phyloP scores from a whole-genome alignment of 1,140 invertebrate genomes.

The Campoletis sonorensis region DNA sequence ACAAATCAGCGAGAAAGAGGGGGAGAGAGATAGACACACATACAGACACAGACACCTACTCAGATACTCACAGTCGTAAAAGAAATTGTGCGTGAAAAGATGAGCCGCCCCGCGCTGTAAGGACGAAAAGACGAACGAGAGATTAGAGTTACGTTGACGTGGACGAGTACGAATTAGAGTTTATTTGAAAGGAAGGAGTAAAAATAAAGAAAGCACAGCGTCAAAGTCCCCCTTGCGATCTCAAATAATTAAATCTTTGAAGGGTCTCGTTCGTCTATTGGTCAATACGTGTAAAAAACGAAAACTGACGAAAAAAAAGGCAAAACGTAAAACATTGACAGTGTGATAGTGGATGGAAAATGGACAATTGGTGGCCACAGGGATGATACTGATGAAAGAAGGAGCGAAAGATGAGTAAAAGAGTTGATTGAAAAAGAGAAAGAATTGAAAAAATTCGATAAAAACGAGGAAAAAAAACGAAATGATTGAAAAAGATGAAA shows the following conservation, averaged over 20 bases:
- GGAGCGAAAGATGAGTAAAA: not conserved
- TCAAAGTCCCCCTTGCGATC: not conserved
- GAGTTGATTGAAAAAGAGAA: too few species aligned
- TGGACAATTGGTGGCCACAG: not conserved
- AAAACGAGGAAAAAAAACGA: constrained; percentile 47
- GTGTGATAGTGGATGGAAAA: constrained; percentile 17
- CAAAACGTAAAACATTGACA: constrained; percentile 18
- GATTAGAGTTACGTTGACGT: not conserved
- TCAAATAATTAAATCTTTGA: constrained; percentile 2
- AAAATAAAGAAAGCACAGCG: not conserved
- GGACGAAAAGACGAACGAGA: constrained; percentile 5
- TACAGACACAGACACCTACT: constrained; percentile 33
- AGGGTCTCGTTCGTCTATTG: not conserved
- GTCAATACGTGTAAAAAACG: constrained; percentile 15
- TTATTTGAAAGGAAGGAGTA: not conserved
- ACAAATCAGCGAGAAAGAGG: constrained; percentile 20
- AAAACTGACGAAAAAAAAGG: not conserved
- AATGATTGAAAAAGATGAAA: constrained; percentile 53
- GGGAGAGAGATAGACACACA: constrained; percentile 30
- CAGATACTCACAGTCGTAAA: constrained; percentile 36
- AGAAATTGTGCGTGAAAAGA: constrained; percentile 13
- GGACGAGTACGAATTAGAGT: not conserved
- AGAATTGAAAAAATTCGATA: not conserved
- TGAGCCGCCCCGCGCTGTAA: not conserved
- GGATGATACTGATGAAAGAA: constrained; percentile 2